Evolutionary conservation across 1,140 invertebrate species (phyloP).

Genomic region (Drosophila pseudoananassae): DNA sequence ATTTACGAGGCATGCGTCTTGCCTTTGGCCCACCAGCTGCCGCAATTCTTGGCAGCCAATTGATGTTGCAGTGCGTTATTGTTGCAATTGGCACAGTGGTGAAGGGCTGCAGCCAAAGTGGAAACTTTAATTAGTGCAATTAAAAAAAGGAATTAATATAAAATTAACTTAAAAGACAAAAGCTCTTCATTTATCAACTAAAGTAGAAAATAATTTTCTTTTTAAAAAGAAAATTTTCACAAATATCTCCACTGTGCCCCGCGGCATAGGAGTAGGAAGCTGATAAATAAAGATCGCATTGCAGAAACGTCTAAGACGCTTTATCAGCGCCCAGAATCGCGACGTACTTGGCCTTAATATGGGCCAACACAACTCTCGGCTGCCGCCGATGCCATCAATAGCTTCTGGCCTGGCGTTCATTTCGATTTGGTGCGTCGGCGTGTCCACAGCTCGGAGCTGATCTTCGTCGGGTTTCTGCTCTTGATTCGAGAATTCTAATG

Average conservation of each 20-base stretch:
- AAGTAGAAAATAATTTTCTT: background rate
- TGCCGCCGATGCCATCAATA: slow-evolving; percentile 36
- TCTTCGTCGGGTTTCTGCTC: slow-evolving; percentile 25
- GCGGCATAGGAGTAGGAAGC: slow-evolving; percentile 63
- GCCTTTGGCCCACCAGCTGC: slow-evolving; percentile 45
- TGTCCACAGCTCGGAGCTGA: slow-evolving; percentile 49
- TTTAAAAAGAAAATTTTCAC: too few relatives aligned
- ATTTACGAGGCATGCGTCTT: slow-evolving; percentile 79
- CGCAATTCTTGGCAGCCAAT: slow-evolving; percentile 65
- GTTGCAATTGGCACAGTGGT: slow-evolving; percentile 55
- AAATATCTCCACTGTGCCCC: slow-evolving; percentile 38
- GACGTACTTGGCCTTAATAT: slow-evolving; percentile 78
- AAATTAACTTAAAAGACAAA: too few relatives aligned
- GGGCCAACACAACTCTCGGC: slow-evolving; percentile 36
- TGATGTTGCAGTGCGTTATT: slow-evolving; percentile 65
- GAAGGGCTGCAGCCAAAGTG: background rate
- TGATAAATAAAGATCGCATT: slow-evolving; percentile 78
- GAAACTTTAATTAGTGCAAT: background rate
- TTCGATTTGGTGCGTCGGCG: slow-evolving; percentile 65
- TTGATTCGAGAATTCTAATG: slow-evolving; percentile 54
- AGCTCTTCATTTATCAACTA: background rate
- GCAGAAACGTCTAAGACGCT: slow-evolving; percentile 54
- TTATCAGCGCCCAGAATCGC: slow-evolving; percentile 72
- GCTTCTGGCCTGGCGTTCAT: slow-evolving; percentile 55
- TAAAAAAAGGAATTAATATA: too few relatives aligned